phyloP scores from a whole-genome alignment of 2,797 vertebrate species.

The Gymnoscopelus braueri region DNA sequence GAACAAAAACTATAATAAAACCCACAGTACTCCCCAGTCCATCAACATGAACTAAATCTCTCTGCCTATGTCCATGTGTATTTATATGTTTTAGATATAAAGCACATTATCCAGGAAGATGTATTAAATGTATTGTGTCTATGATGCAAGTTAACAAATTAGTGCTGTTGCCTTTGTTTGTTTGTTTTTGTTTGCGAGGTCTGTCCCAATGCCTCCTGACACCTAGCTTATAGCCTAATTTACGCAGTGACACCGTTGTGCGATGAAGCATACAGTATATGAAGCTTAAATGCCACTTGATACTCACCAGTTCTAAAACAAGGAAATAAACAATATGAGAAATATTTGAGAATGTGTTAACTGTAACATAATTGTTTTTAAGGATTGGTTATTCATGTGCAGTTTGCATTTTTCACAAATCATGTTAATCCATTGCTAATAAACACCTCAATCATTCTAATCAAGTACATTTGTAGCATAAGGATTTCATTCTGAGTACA shows the following conservation, averaged over 20 bases:
- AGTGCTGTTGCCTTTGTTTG: conserved; percentile 64
- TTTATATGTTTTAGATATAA: conserved; percentile 84
- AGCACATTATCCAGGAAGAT: conserved; percentile 73
- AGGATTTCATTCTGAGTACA: conserved; percentile 71
- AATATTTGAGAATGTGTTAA: conserved; percentile 59
- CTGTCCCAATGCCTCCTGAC: conserved; percentile 79
- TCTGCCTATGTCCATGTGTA: conserved; percentile 82
- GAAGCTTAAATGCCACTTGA: conserved; percentile 53
- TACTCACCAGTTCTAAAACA: conserved; percentile 49
- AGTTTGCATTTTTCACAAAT: conserved; percentile 23
- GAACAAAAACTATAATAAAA: conserved; percentile 71
- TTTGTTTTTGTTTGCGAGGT: conserved; percentile 76
- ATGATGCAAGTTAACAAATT: conserved; percentile 69
- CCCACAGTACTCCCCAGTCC: conserved; percentile 71
- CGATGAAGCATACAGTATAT: conserved; percentile 9
- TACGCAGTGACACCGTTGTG: conserved; percentile 43
- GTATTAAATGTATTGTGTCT: conserved; percentile 78
- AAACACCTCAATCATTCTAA: no score
- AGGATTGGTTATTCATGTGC: conserved; percentile 45
- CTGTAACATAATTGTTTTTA: conserved; percentile 48
- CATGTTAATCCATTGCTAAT: no score
- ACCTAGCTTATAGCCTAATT: conserved; percentile 35
- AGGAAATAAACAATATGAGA: conserved; percentile 48
- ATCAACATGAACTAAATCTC: conserved; percentile 80
- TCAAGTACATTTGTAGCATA: no score